Conservation (phyloP, 1,140 invertebrate genomes). For the Helicoverpa armigera region DNA sequence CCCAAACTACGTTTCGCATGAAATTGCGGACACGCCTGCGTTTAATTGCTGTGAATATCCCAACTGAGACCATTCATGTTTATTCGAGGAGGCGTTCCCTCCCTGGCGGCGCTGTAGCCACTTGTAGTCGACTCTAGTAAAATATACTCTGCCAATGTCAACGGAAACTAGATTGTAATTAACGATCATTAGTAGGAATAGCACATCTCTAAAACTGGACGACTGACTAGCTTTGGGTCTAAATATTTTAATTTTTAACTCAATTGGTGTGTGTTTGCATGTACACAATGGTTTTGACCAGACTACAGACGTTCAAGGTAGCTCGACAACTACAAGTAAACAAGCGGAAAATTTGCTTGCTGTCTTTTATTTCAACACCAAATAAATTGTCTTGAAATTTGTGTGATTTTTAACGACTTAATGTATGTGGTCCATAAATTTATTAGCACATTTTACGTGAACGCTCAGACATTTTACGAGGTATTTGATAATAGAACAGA, state of each 20-base stretch:
- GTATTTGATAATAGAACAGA: conserved; percentile 73
- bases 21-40: conserved; percentile 35
- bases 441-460: conserved; percentile 72
- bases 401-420: conserved; percentile 66
- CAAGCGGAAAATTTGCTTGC: conserved; percentile 39
- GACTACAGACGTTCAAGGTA: conserved; percentile 33
- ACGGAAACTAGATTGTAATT: conserved; percentile 13
- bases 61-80: conserved; percentile 39
- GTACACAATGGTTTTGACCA: neutral
- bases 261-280: conserved; percentile 1
- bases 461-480: conserved; percentile 77
- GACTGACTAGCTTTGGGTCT: neutral
- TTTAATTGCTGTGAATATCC: conserved; percentile 33
- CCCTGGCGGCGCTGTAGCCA: conserved; percentile 12
- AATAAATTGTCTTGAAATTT: conserved; percentile 61
- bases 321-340: conserved; percentile 33
- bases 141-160: conserved; percentile 10
- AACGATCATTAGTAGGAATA: neutral
- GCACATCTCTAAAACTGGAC: neutral
- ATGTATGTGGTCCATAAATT: conserved; percentile 69
- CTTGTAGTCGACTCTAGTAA: neutral
- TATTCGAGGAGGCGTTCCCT: conserved; percentile 18
- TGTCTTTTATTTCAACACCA: conserved; percentile 45
- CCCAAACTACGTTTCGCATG: conserved; percentile 36
- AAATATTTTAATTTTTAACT: neutral